A percentile compares a stretch with the other conserved stretches of the same genome.
phyloP scores from a whole-genome alignment of 2,797 vertebrate species.

The Micrastur ruficollis region DNA sequence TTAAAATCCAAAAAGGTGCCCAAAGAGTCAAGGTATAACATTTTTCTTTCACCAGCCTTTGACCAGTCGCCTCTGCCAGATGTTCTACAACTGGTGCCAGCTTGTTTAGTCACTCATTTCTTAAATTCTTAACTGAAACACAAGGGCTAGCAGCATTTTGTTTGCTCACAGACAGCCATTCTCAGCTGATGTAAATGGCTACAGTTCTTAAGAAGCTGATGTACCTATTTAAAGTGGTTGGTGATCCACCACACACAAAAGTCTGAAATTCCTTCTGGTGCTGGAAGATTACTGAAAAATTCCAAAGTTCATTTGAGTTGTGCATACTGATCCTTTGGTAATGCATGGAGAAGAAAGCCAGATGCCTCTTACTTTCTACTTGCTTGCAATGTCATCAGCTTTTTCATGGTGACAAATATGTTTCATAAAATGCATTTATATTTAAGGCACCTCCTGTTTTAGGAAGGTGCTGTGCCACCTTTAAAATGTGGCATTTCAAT shows the following conservation, averaged over 20 bases:
- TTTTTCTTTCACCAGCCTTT: background rate
- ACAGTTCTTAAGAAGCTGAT: background rate
- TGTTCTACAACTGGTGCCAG: background rate
- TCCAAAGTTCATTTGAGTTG: background rate
- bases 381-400: background rate
- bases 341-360: background rate
- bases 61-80: background rate
- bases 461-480: background rate
- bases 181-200: background rate
- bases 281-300: background rate
- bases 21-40: background rate
- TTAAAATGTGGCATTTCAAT: constrained; percentile 6
- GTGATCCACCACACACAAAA: background rate
- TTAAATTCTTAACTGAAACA: background rate
- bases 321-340: background rate
- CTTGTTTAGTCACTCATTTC: background rate
- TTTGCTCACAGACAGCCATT: background rate
- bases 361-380: background rate
- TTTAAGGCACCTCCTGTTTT: background rate
- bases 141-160: background rate
- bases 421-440: background rate
- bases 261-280: background rate
- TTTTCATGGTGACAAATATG: background rate
- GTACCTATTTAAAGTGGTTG: background rate
- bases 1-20: background rate